phyloP scores from a whole-genome alignment of 2,888 invertebrate species.

The Cephus nigrinus region DNA sequence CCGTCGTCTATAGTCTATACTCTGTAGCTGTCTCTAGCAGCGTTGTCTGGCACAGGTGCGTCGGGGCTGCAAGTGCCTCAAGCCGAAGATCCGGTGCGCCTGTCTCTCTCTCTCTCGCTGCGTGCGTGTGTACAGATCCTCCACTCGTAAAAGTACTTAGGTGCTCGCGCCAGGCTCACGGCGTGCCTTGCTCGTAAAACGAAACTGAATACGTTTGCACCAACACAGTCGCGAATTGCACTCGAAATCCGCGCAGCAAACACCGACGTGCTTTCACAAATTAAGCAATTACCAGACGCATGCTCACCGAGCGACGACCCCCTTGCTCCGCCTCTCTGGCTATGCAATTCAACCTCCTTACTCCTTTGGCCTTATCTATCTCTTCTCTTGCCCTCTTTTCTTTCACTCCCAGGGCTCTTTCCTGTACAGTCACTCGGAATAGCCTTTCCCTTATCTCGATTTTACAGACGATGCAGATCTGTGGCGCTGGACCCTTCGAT shows the following conservation, averaged over 20 bases:
- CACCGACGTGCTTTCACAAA: constrained; percentile 55
- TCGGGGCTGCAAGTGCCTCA: not conserved
- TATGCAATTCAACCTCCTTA: not conserved
- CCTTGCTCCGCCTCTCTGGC: not conserved
- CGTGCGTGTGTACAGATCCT: constrained; percentile 13
- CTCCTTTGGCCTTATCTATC: constrained; percentile 1
- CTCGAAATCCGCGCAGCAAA: constrained; percentile 28
- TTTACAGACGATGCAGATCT: constrained; percentile 59
- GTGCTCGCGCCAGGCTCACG: constrained; percentile 41
- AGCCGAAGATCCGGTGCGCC: constrained; percentile 2
- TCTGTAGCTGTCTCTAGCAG: not conserved
- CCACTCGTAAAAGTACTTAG: constrained; percentile 19
- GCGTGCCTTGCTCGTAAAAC: constrained; percentile 60
- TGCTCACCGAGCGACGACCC: constrained; percentile 26
- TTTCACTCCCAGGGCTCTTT: not conserved
- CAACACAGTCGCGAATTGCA: constrained; percentile 27
- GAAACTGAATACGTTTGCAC: constrained; percentile 46
- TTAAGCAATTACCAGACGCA: constrained; percentile 62
- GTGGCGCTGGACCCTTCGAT: constrained; percentile 58
- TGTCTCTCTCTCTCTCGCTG: not conserved
- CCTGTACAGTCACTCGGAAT: not conserved
- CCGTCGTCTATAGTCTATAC: no score
- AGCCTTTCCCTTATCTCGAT: constrained; percentile 9
- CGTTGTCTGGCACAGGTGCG: not conserved
- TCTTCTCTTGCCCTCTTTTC: constrained; percentile 5